Evolutionary conservation across 2,888 invertebrate species (phyloP).

Genomic region (Lottia scabra): DNA sequence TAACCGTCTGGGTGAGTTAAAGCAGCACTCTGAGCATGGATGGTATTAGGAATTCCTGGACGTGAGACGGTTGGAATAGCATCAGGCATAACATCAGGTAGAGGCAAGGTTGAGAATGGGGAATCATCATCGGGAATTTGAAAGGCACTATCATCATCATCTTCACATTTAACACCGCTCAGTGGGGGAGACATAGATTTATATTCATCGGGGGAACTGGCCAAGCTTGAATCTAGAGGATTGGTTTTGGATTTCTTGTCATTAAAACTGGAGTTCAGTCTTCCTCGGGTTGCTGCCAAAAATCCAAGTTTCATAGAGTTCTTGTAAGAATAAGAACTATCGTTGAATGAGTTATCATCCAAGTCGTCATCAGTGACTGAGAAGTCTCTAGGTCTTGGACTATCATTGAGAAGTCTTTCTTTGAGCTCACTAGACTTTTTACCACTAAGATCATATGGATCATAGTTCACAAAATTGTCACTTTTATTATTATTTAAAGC

Average conservation of each 20-base stretch:
- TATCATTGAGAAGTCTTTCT: neutral
- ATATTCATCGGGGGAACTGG: neutral
- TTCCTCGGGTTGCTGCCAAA: neutral
- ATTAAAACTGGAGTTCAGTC: neutral
- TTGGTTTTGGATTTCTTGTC: neutral
- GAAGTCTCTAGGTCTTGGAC: neutral
- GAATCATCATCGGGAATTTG: neutral
- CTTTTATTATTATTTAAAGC: neutral
- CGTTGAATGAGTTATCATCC: neutral
- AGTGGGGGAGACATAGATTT: neutral
- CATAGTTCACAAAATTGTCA: neutral
- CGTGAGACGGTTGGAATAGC: neutral
- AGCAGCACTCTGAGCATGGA: slow-evolving; percentile 7
- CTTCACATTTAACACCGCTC: neutral
- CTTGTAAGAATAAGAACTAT: neutral
- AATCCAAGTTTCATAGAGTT: neutral
- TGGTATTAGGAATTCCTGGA: slow-evolving; percentile 1
- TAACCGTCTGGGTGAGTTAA: slow-evolving; percentile 27
- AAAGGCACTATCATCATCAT: slow-evolving; percentile 2
- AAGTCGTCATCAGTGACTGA: neutral
- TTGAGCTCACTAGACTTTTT: neutral
- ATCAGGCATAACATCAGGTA: neutral
- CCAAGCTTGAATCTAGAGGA: neutral
- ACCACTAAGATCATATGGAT: neutral
- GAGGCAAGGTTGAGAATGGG: neutral